These are phyloP conservation scores for Tuta absoluta DNA, from an alignment of 2,888 invertebrate genomes.

Conservation along the genomic window DNA sequence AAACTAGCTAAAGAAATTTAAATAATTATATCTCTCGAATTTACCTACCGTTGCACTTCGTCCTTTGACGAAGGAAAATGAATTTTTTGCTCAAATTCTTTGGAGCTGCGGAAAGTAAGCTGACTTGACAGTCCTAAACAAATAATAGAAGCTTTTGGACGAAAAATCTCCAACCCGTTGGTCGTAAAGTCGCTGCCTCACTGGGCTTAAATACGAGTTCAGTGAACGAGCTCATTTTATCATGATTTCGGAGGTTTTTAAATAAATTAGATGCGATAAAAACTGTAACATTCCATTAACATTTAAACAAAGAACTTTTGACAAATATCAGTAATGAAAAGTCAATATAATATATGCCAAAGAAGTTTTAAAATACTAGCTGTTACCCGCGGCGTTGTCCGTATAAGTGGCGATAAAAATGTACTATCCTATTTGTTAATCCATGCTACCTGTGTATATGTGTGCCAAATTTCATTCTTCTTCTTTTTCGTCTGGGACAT, in stretches of 20 bases:
- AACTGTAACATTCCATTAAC: neutral
- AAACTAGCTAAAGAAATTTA: neutral
- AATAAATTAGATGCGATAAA: neutral
- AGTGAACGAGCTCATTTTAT: conserved; percentile 2
- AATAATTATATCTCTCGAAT: neutral
- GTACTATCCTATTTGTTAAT: too few species aligned
- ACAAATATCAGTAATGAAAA: too few species aligned
- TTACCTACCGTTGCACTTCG: neutral
- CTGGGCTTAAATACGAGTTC: conserved; percentile 9
- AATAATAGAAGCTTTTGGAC: conserved; percentile 7
- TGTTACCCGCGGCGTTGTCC: too few species aligned
- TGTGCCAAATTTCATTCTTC: too few species aligned
- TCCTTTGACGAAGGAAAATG: neutral
- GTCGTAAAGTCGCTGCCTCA: neutral
- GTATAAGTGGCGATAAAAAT: too few species aligned
- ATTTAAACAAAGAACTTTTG: too few species aligned
- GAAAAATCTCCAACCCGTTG: conserved; percentile 5
- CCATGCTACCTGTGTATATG: too few species aligned
- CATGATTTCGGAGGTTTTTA: neutral
- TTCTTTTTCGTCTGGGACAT: too few species aligned
- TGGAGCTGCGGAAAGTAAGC: conserved; percentile 8
- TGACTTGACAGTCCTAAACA: conserved; percentile 14
- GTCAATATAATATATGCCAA: too few species aligned
- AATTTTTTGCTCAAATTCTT: neutral
- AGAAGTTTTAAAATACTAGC: too few species aligned